These are phyloP conservation scores for Neomonachus schauinslandi DNA, from an alignment of 2,113 vertebrate genomes.

Conservation along the genomic window DNA sequence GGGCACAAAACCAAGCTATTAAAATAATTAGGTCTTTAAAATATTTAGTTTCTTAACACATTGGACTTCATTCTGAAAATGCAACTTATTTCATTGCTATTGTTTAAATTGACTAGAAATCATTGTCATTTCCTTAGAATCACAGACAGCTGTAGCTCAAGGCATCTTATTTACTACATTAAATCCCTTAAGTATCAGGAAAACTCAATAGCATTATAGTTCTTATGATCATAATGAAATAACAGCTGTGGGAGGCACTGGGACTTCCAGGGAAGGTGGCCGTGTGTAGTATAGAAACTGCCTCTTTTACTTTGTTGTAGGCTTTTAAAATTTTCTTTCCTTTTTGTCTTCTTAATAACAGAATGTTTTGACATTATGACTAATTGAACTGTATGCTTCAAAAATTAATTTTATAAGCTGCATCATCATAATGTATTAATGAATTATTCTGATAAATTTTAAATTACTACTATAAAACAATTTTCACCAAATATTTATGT, in stretches of 20 bases:
- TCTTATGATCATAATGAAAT: background rate
- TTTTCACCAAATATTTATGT: background rate
- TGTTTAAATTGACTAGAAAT: background rate
- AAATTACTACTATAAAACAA: background rate
- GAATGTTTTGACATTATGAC: background rate
- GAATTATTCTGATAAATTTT: background rate
- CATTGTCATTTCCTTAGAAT: background rate
- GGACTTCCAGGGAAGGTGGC: background rate
- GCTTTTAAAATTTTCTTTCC: background rate
- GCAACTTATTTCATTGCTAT: background rate
- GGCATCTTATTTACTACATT: background rate
- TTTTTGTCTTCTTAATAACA: background rate
- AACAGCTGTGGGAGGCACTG: background rate
- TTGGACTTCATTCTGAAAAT: background rate
- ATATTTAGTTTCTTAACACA: background rate
- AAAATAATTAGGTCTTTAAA: background rate
- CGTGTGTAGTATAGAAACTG: background rate
- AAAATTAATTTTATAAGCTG: background rate
- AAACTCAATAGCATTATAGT: background rate
- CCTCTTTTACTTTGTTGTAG: background rate
- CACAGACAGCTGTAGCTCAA: background rate
- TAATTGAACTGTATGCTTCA: background rate
- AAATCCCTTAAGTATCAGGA: background rate
- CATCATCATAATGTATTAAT: background rate
- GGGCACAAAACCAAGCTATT: background rate